Evolutionary conservation across 2,888 invertebrate genomes (phyloP), one percentile per base, ranked within the genome.

Genomic region (Cephonodes hylas): DNA sequence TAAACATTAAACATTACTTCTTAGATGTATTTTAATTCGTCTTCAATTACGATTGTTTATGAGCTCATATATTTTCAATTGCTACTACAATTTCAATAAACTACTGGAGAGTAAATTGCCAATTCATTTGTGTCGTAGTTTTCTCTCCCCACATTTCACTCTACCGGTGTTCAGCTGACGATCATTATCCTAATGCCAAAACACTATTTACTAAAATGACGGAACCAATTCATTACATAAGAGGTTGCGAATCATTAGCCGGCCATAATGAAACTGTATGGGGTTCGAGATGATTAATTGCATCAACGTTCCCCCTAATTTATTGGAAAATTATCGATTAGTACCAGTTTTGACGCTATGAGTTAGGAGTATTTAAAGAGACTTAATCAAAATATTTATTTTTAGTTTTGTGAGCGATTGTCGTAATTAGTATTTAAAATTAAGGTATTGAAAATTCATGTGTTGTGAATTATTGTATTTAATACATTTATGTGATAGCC

Each of bases 231-330:
- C 62, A 62, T 72, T 68, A 25, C 46, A 31, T 18, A 31, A 75
- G 69, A 75, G 71, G 64, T 77, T 75, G 77, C 79, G 64, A 79
- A 80, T 80, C 79, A 80, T 83, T 80, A 79, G 75, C 69, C 64
- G 58, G 64, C 68, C 53, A 18, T 75, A 73, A 64, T 67, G 66
- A 69, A 67, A 66, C 58, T 61, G 70, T 66, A 38, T 67, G 66
- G 78, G 80, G 79, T 64, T 68, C 61, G 27, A 34, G 59, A 74
- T 83, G 81, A 85, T 86, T 83, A 80, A 86, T 85, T 65, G 66
- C 66, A 64, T 42, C 64, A 22, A 44, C 62, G 62, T 63, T 64
- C 66, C 71, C 69, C 72, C 69, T 67, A 58, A 59, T 61, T 45
- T 64, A 70, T 61, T 63, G 57, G 60, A 60, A 61, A 8, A 42